Evolutionary conservation across 2,888 invertebrate genomes (phyloP).

Genomic region (Cephus runcator): DNA sequence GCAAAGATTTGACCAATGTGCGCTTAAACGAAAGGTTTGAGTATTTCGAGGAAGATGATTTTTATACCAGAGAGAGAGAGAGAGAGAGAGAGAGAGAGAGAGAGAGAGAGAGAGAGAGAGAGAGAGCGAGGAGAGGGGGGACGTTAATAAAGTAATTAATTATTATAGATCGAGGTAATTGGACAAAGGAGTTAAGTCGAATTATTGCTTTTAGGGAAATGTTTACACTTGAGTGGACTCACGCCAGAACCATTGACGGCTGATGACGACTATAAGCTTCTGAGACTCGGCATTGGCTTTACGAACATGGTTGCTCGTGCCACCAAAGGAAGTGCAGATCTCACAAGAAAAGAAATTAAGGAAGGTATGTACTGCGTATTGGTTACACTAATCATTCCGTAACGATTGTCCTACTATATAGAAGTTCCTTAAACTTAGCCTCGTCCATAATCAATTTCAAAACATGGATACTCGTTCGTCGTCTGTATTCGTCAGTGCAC

Average conservation of each 20-base stretch:
- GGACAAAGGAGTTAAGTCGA: not conserved
- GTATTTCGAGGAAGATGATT: not conserved
- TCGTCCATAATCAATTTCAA: not conserved
- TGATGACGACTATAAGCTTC: constrained; percentile 92
- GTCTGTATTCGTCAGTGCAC: not conserved
- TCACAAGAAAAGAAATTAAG: constrained; percentile 93
- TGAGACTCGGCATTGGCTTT: constrained; percentile 96
- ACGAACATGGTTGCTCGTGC: constrained; percentile 98
- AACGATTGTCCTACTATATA: not conserved
- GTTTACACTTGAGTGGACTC: constrained; percentile 91
- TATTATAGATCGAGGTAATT: not conserved
- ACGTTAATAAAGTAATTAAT: not conserved
- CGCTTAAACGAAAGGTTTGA: not conserved
- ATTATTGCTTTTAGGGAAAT: constrained; percentile 77
- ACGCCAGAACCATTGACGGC: constrained; percentile 96
- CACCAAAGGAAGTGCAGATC: constrained; percentile 95
- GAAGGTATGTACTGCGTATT: constrained; percentile 71
- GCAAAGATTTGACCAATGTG: not conserved
- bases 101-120: constrained; percentile 26
- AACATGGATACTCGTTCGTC: not conserved
- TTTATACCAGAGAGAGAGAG: not conserved
- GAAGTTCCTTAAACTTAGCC: not conserved
- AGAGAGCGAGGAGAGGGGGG: constrained; percentile 30
- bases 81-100: constrained; percentile 16
- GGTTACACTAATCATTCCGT: too few relatives aligned